phyloP scores from a whole-genome alignment of 2,113 vertebrate genomes.

The Pachyramphus minor region DNA sequence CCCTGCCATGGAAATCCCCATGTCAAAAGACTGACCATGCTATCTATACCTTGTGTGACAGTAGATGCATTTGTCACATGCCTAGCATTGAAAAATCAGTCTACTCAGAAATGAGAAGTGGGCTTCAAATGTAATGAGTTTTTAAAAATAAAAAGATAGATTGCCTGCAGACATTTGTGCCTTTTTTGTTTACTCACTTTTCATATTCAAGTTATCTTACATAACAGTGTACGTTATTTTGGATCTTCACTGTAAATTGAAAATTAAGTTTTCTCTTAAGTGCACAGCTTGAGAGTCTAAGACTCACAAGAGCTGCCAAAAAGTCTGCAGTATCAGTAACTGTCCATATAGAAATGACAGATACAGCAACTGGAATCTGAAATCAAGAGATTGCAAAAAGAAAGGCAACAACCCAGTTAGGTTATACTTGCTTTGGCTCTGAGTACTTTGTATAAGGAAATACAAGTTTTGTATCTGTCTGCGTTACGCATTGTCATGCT shows the following conservation, averaged over 20 bases:
- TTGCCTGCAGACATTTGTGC: background rate
- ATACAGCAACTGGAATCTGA: background rate
- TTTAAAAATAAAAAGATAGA: background rate
- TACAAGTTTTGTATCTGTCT: background rate
- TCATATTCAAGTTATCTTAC: background rate
- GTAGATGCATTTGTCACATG: background rate
- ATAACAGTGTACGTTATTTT: background rate
- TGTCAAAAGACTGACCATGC: background rate
- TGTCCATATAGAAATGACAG: background rate
- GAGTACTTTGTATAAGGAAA: background rate
- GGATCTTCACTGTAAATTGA: background rate
- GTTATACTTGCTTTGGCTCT: background rate
- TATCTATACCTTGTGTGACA: background rate
- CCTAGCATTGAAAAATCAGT: background rate
- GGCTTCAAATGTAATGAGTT: background rate
- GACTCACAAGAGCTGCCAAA: background rate
- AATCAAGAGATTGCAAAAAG: background rate
- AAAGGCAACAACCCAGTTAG: background rate
- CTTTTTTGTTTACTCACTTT: background rate
- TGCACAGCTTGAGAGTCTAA: background rate
- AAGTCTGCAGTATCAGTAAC: background rate
- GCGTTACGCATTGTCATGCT: background rate
- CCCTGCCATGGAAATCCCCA: background rate
- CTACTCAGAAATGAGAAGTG: background rate
- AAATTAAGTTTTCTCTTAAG: background rate